phyloP scores from a whole-genome alignment of 2,888 invertebrate species.

The Drosophila aldrichi region DNA sequence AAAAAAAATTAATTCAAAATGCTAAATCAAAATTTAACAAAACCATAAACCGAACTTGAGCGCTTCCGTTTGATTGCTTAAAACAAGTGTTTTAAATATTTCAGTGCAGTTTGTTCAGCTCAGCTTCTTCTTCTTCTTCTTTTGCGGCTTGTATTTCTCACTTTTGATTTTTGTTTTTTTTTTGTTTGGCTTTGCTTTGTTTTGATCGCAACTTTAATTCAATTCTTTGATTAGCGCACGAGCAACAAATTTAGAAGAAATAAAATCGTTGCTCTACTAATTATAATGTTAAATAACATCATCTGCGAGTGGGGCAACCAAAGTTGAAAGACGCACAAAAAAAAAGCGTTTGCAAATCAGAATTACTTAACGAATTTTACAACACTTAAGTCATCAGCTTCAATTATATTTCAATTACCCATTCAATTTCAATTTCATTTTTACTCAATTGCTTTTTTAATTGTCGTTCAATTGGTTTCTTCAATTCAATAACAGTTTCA shows the following conservation, averaged over 20 bases:
- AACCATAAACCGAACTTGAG: slow-evolving; percentile 42
- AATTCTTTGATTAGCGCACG: slow-evolving; percentile 54
- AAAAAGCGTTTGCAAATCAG: not conserved
- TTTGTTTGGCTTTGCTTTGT: not conserved
- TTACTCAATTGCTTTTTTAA: slow-evolving; percentile 3
- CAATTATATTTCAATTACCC: slow-evolving; percentile 16
- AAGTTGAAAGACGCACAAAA: not conserved
- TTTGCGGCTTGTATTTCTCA: not conserved
- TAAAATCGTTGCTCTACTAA: slow-evolving; percentile 14
- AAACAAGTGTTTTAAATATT: slow-evolving; percentile 27
- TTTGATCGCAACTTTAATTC: slow-evolving; percentile 44
- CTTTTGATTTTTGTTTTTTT: not conserved
- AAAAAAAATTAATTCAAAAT: slow-evolving; percentile 2
- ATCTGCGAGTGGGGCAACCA: slow-evolving; percentile 26
- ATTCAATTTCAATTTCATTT: not conserved
- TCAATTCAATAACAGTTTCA: slow-evolving; percentile 16
- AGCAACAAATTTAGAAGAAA: slow-evolving; percentile 42
- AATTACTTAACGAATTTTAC: not conserved
- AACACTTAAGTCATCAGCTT: slow-evolving; percentile 3
- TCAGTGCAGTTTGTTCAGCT: slow-evolving; percentile 9
- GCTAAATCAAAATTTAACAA: slow-evolving; percentile 13
- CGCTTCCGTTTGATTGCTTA: slow-evolving; percentile 70
- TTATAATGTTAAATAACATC: slow-evolving; percentile 22
- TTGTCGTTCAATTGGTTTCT: slow-evolving; percentile 6
- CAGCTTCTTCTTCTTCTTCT: slow-evolving; percentile 18